Percentiles rank a stretch among this genome's conserved stretches.
Evolutionary conservation across 2,797 vertebrate species (phyloP).

Genomic region (Muscicapa striata): DNA sequence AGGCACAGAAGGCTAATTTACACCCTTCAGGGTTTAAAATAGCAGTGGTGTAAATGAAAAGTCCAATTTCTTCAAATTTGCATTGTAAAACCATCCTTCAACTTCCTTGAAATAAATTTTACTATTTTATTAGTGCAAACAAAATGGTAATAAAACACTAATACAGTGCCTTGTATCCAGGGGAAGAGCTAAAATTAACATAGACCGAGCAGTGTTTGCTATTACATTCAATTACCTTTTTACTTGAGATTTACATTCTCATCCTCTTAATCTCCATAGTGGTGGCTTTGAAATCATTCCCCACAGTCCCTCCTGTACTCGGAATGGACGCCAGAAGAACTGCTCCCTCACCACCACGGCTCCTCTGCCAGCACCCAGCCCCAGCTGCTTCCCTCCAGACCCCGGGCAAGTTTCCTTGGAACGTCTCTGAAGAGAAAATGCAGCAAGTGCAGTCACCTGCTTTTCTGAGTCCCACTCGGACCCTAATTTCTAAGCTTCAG

Average conservation of each 20-base stretch:
- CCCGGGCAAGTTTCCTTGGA: background rate
- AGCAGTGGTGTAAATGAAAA: conserved; percentile 85
- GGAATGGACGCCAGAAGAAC: conserved; percentile 27
- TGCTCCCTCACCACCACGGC: background rate
- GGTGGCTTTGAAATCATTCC: conserved; percentile 78
- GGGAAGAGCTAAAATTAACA: conserved; percentile 88
- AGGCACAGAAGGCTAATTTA: conserved; percentile 80
- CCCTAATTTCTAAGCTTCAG: background rate
- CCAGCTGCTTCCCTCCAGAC: background rate
- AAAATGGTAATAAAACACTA: conserved; percentile 89
- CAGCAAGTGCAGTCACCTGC: background rate
- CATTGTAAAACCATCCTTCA: conserved; percentile 89
- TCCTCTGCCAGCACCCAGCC: background rate
- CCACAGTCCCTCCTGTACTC: conserved; percentile 43
- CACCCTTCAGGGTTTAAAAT: conserved; percentile 81
- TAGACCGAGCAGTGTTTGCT: conserved; percentile 84
- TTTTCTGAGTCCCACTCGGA: background rate
- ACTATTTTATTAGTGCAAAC: conserved; percentile 90
- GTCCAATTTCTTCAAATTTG: conserved; percentile 88
- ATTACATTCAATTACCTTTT: conserved; percentile 90
- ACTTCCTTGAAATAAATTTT: conserved; percentile 88
- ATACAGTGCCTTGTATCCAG: conserved; percentile 86
- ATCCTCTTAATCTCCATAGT: conserved; percentile 84
- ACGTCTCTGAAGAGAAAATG: background rate
- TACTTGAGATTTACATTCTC: conserved; percentile 88